Percentiles rank a stretch among this genome's conserved stretches.
phyloP scores from a whole-genome alignment of 2,113 vertebrate genomes.

The Macrotus californicus region DNA sequence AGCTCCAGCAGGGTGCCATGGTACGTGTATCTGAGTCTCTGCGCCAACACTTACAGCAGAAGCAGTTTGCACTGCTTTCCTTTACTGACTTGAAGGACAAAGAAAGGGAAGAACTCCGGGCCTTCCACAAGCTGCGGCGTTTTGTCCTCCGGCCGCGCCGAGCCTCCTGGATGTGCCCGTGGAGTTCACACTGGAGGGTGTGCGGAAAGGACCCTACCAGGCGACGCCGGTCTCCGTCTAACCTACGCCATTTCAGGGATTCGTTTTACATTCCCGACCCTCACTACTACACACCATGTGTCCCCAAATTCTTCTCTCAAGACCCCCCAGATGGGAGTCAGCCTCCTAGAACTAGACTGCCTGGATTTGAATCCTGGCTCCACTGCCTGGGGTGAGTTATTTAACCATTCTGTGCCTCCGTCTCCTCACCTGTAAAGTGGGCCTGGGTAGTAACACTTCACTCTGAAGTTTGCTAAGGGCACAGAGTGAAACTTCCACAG shows the following conservation, averaged over 20 bases:
- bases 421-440: not conserved
- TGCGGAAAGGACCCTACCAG: not conserved
- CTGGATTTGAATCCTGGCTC: not conserved
- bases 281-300: not conserved
- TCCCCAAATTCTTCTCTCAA: not conserved
- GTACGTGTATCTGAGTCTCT: not conserved
- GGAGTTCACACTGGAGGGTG: fast-evolving
- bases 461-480: not conserved
- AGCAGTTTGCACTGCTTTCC: not conserved
- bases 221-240: not conserved
- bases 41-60: not conserved
- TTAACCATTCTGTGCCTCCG: not conserved
- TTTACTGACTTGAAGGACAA: not conserved
- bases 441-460: not conserved
- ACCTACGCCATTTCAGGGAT: fast-evolving
- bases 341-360: not conserved
- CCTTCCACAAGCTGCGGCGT: not conserved
- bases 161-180: not conserved
- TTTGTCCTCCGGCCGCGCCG: fast-evolving
- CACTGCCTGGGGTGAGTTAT: not conserved
- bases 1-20: not conserved
- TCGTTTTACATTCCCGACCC: not conserved
- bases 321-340: not conserved
- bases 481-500: no score
- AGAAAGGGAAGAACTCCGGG: not conserved